phyloP scores from a whole-genome alignment of 2,888 invertebrate genomes.

The Bombylius discolor region DNA sequence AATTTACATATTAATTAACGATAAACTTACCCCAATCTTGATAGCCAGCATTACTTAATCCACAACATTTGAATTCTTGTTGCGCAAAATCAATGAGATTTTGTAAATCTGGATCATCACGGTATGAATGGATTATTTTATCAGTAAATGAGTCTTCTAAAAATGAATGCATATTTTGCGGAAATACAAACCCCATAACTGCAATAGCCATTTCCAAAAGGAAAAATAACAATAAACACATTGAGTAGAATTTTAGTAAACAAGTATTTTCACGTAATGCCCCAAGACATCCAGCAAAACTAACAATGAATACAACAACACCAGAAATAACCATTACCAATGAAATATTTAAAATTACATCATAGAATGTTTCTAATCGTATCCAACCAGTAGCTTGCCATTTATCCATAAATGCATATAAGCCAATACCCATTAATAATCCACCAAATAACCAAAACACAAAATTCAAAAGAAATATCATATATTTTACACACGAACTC shows the following conservation, averaged over 20 bases:
- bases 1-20: background rate
- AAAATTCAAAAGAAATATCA: slow-evolving; percentile 36
- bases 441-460: slow-evolving; percentile 73
- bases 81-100: slow-evolving; percentile 93
- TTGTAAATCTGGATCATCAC: slow-evolving; percentile 85
- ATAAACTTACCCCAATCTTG: slow-evolving; percentile 66
- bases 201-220: slow-evolving; percentile 84
- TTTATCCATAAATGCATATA: slow-evolving; percentile 87
- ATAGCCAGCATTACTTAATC: slow-evolving; percentile 81
- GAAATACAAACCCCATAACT: slow-evolving; percentile 86
- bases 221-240: slow-evolving; percentile 77
- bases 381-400: slow-evolving; percentile 78
- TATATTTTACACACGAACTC: slow-evolving; percentile 33
- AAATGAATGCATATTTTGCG: slow-evolving; percentile 72
- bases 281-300: slow-evolving; percentile 84
- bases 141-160: slow-evolving; percentile 80
- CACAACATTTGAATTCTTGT: slow-evolving; percentile 74
- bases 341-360: slow-evolving; percentile 80
- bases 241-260: slow-evolving; percentile 80
- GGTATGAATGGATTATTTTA: slow-evolving; percentile 79
- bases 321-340: slow-evolving; percentile 82
- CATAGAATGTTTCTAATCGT: slow-evolving; percentile 72
- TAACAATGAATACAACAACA: slow-evolving; percentile 81
- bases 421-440: slow-evolving; percentile 69
- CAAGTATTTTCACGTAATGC: slow-evolving; percentile 73